Percentiles rank a stretch among this genome's conserved stretches.
Conservation (phyloP, 2,888 invertebrate species). For the Pandemis heparana region DNA sequence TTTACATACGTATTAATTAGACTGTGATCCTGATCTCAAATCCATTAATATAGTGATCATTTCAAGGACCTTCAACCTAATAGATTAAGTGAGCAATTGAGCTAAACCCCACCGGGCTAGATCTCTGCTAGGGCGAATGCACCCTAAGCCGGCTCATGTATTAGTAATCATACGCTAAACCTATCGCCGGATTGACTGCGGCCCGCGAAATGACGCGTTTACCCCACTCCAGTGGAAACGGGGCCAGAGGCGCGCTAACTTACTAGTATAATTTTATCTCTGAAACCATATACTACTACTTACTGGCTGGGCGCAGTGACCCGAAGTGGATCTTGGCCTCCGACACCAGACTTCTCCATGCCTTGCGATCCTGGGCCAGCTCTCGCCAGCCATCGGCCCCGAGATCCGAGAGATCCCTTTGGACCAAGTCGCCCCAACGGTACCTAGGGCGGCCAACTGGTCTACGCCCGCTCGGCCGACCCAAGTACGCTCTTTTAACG, state of each 20-base stretch:
- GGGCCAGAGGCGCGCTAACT: background rate
- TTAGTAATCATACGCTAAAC: constrained; percentile 24
- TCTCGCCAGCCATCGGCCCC: too few relatives aligned
- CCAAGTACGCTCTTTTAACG: too few relatives aligned
- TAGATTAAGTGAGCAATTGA: background rate
- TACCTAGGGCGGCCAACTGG: too few relatives aligned
- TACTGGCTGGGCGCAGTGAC: too few relatives aligned
- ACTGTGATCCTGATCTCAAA: background rate
- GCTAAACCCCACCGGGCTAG: constrained; percentile 1
- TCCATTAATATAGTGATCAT: background rate
- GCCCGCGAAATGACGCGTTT: background rate
- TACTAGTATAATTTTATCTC: background rate
- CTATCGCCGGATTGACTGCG: constrained; percentile 9
- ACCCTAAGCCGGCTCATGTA: constrained; percentile 2
- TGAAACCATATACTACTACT: too few relatives aligned
- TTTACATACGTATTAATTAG: too few relatives aligned
- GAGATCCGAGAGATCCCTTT: too few relatives aligned
- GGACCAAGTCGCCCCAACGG: too few relatives aligned
- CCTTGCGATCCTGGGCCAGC: too few relatives aligned
- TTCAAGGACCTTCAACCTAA: background rate
- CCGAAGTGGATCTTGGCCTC: too few relatives aligned
- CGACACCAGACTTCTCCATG: too few relatives aligned
- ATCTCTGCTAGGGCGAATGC: background rate
- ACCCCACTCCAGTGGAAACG: background rate
- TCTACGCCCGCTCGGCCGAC: too few relatives aligned